These are phyloP conservation scores for Ametastegia equiseti DNA, from an alignment of 2,888 invertebrate genomes.

Conservation along the genomic window DNA sequence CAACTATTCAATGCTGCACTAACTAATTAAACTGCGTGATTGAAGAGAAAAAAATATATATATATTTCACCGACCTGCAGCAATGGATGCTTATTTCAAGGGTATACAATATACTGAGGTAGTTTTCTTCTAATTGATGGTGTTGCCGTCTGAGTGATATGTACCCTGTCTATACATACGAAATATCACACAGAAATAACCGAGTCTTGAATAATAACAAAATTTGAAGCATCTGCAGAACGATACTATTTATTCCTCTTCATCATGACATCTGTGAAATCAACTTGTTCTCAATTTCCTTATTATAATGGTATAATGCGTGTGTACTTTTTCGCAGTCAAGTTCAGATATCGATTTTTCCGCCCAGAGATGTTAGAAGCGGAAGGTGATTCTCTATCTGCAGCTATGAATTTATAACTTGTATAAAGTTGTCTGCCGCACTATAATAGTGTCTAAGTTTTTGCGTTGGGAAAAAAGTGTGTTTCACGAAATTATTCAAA, in stretches of 20 bases:
- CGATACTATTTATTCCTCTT: not conserved
- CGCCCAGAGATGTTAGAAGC: not conserved
- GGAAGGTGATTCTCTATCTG: not conserved
- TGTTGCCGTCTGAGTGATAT: too few relatives aligned
- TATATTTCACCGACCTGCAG: too few relatives aligned
- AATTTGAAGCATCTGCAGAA: not conserved
- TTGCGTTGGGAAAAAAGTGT: not conserved
- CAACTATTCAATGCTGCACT: too few relatives aligned
- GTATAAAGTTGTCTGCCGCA: not conserved
- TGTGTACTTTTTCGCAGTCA: not conserved
- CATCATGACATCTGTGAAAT: not conserved
- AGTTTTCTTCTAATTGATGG: too few relatives aligned
- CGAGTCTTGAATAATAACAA: not conserved
- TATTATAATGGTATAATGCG: not conserved
- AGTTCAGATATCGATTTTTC: conserved; percentile 1
- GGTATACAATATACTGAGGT: too few relatives aligned
- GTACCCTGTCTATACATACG: too few relatives aligned
- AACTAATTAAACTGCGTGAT: not conserved
- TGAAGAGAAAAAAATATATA: too few relatives aligned
- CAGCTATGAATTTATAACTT: not conserved
- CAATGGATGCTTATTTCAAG: too few relatives aligned
- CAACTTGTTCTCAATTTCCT: not conserved
- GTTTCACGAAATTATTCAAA: not conserved
- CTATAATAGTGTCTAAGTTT: not conserved
- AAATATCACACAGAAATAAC: not conserved